These are phyloP conservation scores for Aythya baeri DNA, from an alignment of 2,113 vertebrate genomes.

Conservation along the genomic window DNA sequence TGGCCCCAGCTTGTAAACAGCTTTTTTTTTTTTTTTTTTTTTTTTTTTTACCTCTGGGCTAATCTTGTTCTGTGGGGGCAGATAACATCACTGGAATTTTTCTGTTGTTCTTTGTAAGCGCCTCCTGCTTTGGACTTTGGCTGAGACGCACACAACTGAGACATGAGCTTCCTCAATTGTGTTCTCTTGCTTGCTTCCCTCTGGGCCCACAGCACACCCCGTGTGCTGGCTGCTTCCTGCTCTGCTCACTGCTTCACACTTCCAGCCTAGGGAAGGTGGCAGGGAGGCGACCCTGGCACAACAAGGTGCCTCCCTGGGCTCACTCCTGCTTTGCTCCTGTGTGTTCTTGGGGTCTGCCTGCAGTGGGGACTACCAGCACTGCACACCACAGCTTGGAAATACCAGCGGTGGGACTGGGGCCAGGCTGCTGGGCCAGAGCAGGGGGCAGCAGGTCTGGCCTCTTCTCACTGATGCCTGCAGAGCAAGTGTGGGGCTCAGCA, in stretches of 20 bases:
- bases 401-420: background rate
- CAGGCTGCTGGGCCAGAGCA: background rate
- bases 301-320: background rate
- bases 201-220: background rate
- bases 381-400: background rate
- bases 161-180: conserved; percentile 45
- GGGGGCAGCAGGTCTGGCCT: background rate
- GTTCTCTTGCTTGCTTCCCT: conserved; percentile 55
- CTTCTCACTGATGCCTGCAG: background rate
- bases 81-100: conserved; percentile 68
- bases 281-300: background rate
- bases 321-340: background rate
- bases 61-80: conserved; percentile 33
- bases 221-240: background rate
- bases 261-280: background rate
- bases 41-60: background rate
- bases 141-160: background rate
- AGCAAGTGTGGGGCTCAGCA: accelerated
- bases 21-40: background rate
- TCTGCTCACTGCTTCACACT: background rate
- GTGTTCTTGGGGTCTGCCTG: background rate
- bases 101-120: conserved; percentile 53
- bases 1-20: conserved; percentile 49
- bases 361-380: background rate
- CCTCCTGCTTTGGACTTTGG: conserved; percentile 49